A percentile compares a stretch with the other conserved stretches of the same genome.
Conservation (phyloP, 1,140 invertebrate species). For the Varroa destructor region DNA sequence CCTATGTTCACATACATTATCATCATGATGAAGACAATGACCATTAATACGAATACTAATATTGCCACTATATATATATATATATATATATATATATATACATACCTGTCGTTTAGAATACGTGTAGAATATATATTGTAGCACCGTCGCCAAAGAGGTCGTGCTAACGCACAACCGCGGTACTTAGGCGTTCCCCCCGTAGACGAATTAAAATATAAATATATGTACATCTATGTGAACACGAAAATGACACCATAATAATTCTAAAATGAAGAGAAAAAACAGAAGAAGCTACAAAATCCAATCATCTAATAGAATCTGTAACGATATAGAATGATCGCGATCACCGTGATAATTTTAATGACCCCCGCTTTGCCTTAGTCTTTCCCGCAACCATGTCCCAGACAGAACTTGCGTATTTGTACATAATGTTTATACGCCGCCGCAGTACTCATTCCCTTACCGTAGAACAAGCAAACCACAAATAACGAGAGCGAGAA, state of each 20-base stretch:
- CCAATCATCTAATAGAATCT: neutral
- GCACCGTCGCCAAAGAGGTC: conserved; percentile 19
- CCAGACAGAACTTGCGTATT: conserved; percentile 22
- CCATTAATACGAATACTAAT: neutral
- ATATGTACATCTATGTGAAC: neutral
- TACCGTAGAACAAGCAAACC: neutral
- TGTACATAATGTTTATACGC: conserved; percentile 13
- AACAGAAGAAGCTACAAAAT: neutral
- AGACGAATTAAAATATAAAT: neutral
- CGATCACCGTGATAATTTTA: neutral
- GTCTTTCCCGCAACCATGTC: conserved; percentile 25
- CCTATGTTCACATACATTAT: neutral
- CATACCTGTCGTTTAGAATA: neutral
- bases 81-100: neutral
- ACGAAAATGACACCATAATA: neutral
- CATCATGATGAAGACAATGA: neutral
- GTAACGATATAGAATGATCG: neutral
- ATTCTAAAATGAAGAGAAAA: neutral
- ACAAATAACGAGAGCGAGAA: neutral
- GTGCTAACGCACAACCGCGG: neutral
- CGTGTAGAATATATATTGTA: neutral
- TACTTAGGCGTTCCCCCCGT: conserved; percentile 1
- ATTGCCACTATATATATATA: neutral
- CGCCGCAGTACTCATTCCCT: neutral
- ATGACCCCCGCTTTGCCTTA: conserved; percentile 24